Percentiles rank a stretch among this genome's conserved stretches.
Conservation (phyloP, 1,140 invertebrate genomes). For the Philaenus spumarius region DNA sequence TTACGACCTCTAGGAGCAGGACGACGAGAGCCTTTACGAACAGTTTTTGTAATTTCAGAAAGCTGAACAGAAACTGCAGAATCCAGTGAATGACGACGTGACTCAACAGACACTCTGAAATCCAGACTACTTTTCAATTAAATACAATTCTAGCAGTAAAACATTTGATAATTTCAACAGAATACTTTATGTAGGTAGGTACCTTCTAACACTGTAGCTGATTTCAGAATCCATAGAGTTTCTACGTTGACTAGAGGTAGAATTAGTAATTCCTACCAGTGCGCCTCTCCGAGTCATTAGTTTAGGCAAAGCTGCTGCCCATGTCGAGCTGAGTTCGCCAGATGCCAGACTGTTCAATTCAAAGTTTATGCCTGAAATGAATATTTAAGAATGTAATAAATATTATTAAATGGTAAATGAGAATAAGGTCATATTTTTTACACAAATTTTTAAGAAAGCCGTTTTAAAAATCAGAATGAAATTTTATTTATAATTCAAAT, state of each 20-base stretch:
- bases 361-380: slow-evolving; percentile 58
- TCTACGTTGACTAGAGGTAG: slow-evolving; percentile 51
- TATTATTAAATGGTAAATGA: too few relatives aligned
- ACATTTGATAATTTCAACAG: too few relatives aligned
- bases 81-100: slow-evolving; percentile 72
- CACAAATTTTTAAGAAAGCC: too few relatives aligned
- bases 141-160: neutral
- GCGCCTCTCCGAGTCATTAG: slow-evolving; percentile 76
- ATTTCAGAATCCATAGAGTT: slow-evolving; percentile 70
- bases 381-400: slow-evolving; percentile 9
- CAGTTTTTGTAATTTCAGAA: slow-evolving; percentile 68
- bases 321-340: slow-evolving; percentile 66
- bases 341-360: slow-evolving; percentile 73
- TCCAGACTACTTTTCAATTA: neutral
- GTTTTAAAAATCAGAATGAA: too few relatives aligned
- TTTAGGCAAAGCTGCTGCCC: slow-evolving; percentile 81
- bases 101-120: slow-evolving; percentile 73
- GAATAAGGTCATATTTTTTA: too few relatives aligned
- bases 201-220: slow-evolving; percentile 47
- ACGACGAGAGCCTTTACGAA: slow-evolving; percentile 34
- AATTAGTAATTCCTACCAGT: slow-evolving; percentile 48
- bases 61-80: slow-evolving; percentile 78
- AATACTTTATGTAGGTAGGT: neutral
- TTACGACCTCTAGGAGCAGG: slow-evolving; percentile 25
- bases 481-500: neutral